Percentiles rank a stretch among this genome's conserved stretches.
Conservation (phyloP, 2,888 invertebrate genomes). For the Orchestes rusci region DNA sequence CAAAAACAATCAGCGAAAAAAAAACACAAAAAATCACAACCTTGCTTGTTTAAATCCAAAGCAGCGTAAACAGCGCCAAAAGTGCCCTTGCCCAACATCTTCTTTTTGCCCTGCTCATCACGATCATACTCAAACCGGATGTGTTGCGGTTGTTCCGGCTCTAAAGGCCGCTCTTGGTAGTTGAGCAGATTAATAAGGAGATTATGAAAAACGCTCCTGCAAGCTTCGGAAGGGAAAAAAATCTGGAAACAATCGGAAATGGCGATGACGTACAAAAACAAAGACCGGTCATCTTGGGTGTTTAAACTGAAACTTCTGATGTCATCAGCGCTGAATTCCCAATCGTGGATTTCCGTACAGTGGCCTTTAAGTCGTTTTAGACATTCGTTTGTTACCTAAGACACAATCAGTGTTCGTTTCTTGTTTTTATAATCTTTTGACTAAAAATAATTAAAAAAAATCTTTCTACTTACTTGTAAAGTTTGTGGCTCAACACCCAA, state of each 20-base stretch:
- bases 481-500: conserved; percentile 90
- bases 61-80: conserved; percentile 95
- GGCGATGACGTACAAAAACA: conserved; percentile 95
- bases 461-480: conserved; percentile 79
- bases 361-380: conserved; percentile 66
- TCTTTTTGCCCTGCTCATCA: conserved; percentile 81
- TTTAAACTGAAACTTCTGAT: conserved; percentile 89
- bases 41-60: conserved; percentile 82
- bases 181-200: conserved; percentile 80
- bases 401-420: neutral
- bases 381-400: conserved; percentile 61
- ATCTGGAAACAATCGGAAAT: conserved; percentile 99
- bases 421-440: too few species aligned
- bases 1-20: neutral
- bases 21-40: conserved; percentile 6
- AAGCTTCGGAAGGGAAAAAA: conserved; percentile 85
- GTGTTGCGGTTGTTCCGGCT: conserved; percentile 37
- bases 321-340: conserved; percentile 86
- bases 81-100: conserved; percentile 88
- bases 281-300: conserved; percentile 90
- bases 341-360: conserved; percentile 84
- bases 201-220: conserved; percentile 72
- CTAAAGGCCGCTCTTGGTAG: conserved; percentile 64
- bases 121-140: conserved; percentile 87
- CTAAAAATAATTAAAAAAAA: too few species aligned